phyloP scores from a whole-genome alignment of 2,113 vertebrate species.

The Hypanus sabinus region DNA sequence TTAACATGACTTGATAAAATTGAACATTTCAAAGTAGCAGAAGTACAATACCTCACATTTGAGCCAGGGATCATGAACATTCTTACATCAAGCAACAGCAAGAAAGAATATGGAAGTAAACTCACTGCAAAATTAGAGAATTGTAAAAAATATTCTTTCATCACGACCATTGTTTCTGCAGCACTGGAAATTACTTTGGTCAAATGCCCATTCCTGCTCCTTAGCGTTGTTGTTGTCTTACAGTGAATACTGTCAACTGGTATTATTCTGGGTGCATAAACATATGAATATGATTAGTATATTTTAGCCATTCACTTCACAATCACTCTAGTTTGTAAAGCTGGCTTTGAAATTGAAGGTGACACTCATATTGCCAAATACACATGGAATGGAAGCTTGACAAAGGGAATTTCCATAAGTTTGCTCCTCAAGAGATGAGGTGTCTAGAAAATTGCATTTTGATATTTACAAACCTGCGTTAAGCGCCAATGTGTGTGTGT shows the following conservation, averaged over 20 bases:
- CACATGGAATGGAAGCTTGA: constrained; percentile 12
- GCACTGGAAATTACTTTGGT: constrained; percentile 19
- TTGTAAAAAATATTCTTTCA: not conserved
- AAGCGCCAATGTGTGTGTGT: constrained; percentile 7
- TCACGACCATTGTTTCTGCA: not conserved
- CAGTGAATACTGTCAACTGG: not conserved
- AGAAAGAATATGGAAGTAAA: not conserved
- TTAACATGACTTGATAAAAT: constrained; percentile 31
- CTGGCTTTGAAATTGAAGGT: not conserved
- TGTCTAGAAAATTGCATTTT: not conserved
- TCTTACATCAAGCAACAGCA: not conserved
- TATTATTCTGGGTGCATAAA: not conserved
- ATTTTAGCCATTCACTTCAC: not conserved
- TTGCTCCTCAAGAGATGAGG: not conserved
- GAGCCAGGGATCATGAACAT: constrained; percentile 12
- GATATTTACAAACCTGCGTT: not conserved
- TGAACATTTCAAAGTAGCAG: constrained; percentile 30
- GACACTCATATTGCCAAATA: not conserved
- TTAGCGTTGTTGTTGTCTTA: not conserved
- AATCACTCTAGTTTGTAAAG: not conserved
- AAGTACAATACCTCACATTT: constrained; percentile 35
- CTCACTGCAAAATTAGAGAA: not conserved
- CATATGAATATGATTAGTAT: not conserved
- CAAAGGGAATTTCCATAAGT: not conserved
- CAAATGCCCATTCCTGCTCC: constrained; percentile 8